Conservation (phyloP, 2,888 invertebrate species). For the Lasius platythorax region DNA sequence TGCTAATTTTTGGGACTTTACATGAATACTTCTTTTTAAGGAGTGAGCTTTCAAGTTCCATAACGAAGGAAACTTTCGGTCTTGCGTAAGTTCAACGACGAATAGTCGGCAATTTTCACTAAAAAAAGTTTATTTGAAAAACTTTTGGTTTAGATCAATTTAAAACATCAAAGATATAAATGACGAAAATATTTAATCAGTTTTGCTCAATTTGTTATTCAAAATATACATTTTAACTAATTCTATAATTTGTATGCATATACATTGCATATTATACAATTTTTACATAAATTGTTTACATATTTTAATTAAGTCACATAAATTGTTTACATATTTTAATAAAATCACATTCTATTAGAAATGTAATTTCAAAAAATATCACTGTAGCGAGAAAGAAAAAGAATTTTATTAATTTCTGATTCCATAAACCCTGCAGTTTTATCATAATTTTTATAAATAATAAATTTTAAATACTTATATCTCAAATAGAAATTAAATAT, state of each 20-base stretch:
- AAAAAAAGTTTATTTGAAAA: neutral
- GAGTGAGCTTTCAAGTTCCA: neutral
- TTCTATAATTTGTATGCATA: neutral
- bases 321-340: constrained; percentile 4
- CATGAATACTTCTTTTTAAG: constrained; percentile 28
- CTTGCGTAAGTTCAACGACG: constrained; percentile 8
- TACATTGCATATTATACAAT: neutral
- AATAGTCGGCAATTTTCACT: neutral
- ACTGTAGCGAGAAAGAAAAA: neutral
- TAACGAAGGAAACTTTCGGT: constrained; percentile 39
- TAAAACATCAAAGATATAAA: neutral
- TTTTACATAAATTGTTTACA: neutral
- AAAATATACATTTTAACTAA: neutral
- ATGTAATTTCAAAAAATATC: neutral
- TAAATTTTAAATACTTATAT: neutral
- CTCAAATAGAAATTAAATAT: neutral
- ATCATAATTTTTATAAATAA: neutral
- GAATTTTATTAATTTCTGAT: constrained; percentile 11
- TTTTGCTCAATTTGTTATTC: neutral
- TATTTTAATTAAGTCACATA: neutral
- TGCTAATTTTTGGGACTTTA: constrained; percentile 18
- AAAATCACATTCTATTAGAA: neutral
- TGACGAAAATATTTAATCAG: constrained; percentile 2
- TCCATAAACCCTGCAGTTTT: neutral
- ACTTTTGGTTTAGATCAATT: constrained; percentile 16